Evolutionary conservation across 2,113 vertebrate species (phyloP), one percentile per base, ranked within the genome.

Genomic region (Podocnemis expansa): DNA sequence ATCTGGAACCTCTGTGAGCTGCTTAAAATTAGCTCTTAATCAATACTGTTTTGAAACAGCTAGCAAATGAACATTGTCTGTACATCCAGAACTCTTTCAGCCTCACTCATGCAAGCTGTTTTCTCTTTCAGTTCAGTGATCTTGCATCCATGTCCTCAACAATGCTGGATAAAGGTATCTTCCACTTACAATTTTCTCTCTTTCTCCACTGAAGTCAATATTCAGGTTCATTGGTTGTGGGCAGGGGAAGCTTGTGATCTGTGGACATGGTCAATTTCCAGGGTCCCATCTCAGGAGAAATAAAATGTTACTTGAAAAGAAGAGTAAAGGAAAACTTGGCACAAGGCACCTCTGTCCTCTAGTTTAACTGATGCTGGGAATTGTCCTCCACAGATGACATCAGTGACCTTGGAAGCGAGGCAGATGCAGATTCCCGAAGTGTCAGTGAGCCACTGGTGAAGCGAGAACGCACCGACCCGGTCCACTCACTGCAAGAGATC

Each of bases 91-190:
- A 14, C 51, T 58, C 47, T 55, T 4, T 0, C 0, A 90, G 10
- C 80, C 56, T 56, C 81, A 1, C 93, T 89, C 81, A 94, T 85
- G 34, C 76, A 19, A 11, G 7, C 49, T 89, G 80, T 96, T 96
- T 94, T 93, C 2, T 52, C 87, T 98, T 98, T 24, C 98, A 99
- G 99, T 99, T 99, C 96, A 99, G 98, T 47, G 99, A 99, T 93
- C 98, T 99, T 55, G 98, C 98, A 55, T 99, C 99, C 3, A 98
- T 99, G 98, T 99, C 99, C 38, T 99, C 99, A 10, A 97, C 98
- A 0, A 97, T 99, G 78, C 98, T 99, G 88, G 99, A 99, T 91
- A 99, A 99, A 99, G 99, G 99, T 99, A 97, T 54, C 97, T 94
- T 9, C 21, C 27, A 4, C 1, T 51, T 9, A 10, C 16, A 5